phyloP scores from a whole-genome alignment of 1,140 invertebrate genomes.

The Bombus polaris region DNA sequence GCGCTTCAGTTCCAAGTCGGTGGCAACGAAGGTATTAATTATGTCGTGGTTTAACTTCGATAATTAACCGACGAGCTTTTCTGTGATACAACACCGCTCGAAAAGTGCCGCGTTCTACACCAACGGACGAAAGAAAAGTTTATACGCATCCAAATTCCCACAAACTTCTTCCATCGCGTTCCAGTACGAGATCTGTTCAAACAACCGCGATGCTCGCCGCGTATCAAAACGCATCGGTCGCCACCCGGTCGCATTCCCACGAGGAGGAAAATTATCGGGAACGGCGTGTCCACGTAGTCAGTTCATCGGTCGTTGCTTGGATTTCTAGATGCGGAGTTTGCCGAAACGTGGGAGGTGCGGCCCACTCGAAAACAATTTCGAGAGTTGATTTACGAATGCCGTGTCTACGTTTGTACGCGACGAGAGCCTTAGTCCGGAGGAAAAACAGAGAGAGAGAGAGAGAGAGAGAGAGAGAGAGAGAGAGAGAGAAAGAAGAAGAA shows the following conservation, averaged over 20 bases:
- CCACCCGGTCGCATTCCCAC: too few species aligned
- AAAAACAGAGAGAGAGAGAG: not conserved
- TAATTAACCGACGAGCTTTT: not conserved
- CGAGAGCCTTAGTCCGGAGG: not conserved
- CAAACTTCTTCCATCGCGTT: not conserved
- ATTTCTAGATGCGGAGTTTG: constrained; percentile 35
- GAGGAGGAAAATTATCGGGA: not conserved
- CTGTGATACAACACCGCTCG: too few species aligned
- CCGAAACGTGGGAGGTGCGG: not conserved
- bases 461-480: not conserved
- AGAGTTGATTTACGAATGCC: constrained; percentile 74
- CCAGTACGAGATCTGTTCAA: not conserved
- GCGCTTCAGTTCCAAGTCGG: not conserved
- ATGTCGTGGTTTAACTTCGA: not conserved
- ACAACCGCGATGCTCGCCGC: not conserved
- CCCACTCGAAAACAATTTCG: constrained; percentile 70
- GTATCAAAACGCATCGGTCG: not conserved
- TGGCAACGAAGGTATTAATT: not conserved
- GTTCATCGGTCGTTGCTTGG: not conserved
- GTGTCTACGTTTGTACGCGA: constrained; percentile 41
- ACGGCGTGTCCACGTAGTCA: not conserved
- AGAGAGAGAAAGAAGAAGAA: not conserved
- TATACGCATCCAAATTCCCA: not conserved
- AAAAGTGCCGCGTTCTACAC: too few species aligned
- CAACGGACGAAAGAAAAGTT: not conserved